Evolutionary conservation across 2,113 vertebrate species (phyloP).

Genomic region (Isurus oxyrinchus): DNA sequence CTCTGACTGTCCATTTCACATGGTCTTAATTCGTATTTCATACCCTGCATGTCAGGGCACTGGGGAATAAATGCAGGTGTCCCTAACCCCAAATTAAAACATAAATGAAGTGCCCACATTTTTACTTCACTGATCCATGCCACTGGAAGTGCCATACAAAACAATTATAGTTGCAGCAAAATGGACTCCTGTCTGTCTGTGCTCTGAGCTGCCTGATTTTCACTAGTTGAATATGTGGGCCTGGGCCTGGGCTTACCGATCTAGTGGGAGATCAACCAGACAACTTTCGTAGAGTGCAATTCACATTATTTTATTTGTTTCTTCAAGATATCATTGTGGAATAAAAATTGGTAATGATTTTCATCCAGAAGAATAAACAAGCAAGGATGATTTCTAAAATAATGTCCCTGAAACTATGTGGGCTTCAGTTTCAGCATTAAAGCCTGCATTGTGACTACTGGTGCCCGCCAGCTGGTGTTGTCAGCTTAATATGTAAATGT

Average conservation of each 20-base stretch:
- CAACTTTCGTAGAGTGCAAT: background rate
- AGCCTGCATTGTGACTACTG: background rate
- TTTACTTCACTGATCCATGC: background rate
- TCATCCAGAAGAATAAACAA: background rate
- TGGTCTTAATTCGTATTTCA: background rate
- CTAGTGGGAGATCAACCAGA: background rate
- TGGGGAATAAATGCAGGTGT: background rate
- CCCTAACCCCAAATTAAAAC: background rate
- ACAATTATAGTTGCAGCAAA: background rate
- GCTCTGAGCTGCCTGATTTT: background rate
- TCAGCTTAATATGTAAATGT: background rate
- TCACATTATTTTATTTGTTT: background rate
- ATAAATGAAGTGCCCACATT: background rate
- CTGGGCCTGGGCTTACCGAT: background rate
- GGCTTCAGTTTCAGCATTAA: background rate
- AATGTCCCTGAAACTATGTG: background rate
- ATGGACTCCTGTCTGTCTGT: background rate
- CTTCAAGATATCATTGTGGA: background rate
- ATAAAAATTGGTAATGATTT: background rate
- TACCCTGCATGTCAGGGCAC: background rate
- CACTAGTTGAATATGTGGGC: background rate
- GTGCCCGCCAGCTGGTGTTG: background rate
- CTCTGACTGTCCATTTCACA: background rate
- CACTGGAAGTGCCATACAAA: background rate
- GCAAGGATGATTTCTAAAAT: background rate